phyloP scores from a whole-genome alignment of 2,888 invertebrate species.

The Neoscelio sp. region DNA sequence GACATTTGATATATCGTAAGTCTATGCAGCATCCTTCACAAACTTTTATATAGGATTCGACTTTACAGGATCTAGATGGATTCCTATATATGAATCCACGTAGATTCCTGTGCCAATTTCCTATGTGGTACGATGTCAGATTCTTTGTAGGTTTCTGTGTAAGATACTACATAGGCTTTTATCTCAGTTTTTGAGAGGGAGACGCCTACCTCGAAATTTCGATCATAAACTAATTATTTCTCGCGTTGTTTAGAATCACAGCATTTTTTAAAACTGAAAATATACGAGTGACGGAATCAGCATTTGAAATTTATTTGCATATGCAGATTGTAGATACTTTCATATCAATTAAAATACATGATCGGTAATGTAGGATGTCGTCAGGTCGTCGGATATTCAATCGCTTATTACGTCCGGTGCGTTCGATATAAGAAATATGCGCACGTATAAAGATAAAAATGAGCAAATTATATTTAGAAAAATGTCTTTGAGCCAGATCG shows the following conservation, averaged over 20 bases:
- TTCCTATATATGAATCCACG: no score
- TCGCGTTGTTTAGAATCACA: background rate
- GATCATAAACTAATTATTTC: constrained; percentile 4
- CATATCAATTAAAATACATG: constrained; percentile 2
- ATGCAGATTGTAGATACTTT: background rate
- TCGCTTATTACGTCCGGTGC: background rate
- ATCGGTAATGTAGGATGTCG: constrained; percentile 23
- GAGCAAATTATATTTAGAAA: constrained; percentile 5
- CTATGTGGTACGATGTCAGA: no score
- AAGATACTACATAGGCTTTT: no score
- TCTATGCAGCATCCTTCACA: no score
- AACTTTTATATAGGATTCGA: no score
- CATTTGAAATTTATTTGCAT: constrained; percentile 9
- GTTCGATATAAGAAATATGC: background rate
- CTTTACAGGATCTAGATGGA: no score
- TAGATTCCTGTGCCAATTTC: no score
- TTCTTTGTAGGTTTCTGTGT: no score
- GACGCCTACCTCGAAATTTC: constrained; percentile 19
- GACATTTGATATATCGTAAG: no score
- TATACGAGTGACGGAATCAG: constrained; percentile 28
- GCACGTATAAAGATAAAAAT: constrained; percentile 10
- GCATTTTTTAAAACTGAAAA: background rate
- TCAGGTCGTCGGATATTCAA: constrained; percentile 12
- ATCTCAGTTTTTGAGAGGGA: background rate
- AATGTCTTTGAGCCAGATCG: constrained; percentile 23